These are phyloP conservation scores for Drosophila sp. DNA, from an alignment of 1,140 invertebrate genomes.

Conservation along the genomic window DNA sequence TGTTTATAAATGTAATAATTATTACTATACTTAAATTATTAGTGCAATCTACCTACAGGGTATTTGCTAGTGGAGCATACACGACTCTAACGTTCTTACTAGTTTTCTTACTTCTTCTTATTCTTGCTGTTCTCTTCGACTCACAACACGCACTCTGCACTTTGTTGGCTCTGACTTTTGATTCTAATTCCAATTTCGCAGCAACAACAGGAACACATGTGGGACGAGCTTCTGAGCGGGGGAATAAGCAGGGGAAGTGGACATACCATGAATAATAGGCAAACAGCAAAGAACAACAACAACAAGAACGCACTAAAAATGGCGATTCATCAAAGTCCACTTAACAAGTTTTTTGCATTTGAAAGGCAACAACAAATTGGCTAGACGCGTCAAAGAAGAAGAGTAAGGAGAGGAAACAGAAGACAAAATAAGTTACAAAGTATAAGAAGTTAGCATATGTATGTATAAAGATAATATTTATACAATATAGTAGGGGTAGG, in stretches of 20 bases:
- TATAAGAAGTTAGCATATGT: slow-evolving; percentile 11
- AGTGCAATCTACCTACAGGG: too few relatives aligned
- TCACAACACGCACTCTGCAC: slow-evolving; percentile 74
- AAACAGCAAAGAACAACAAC: slow-evolving; percentile 26
- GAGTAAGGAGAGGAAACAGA: slow-evolving; percentile 13
- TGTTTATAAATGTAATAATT: too few relatives aligned
- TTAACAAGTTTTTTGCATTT: slow-evolving; percentile 83
- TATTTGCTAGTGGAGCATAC: background rate
- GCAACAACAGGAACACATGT: slow-evolving; percentile 39
- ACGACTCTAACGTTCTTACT: background rate
- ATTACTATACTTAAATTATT: too few relatives aligned
- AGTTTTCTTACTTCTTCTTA: slow-evolving; percentile 9
- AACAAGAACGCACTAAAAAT: slow-evolving; percentile 58
- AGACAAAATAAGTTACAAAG: slow-evolving; percentile 18
- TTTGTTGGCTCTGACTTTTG: slow-evolving; percentile 61
- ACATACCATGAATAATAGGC: slow-evolving; percentile 72
- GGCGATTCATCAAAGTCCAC: slow-evolving; percentile 81
- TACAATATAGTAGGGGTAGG: background rate
- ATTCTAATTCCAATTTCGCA: slow-evolving; percentile 52
- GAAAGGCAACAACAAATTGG: slow-evolving; percentile 53
- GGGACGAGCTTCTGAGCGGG: slow-evolving; percentile 23
- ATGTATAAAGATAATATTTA: slow-evolving; percentile 1
- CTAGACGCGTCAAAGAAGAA: slow-evolving; percentile 20
- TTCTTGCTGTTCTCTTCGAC: slow-evolving; percentile 11
- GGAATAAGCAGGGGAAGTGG: slow-evolving; percentile 5